These are phyloP conservation scores for Chamaetylas fuelleborni DNA, from an alignment of 2,113 vertebrate genomes.

Conservation along the genomic window DNA sequence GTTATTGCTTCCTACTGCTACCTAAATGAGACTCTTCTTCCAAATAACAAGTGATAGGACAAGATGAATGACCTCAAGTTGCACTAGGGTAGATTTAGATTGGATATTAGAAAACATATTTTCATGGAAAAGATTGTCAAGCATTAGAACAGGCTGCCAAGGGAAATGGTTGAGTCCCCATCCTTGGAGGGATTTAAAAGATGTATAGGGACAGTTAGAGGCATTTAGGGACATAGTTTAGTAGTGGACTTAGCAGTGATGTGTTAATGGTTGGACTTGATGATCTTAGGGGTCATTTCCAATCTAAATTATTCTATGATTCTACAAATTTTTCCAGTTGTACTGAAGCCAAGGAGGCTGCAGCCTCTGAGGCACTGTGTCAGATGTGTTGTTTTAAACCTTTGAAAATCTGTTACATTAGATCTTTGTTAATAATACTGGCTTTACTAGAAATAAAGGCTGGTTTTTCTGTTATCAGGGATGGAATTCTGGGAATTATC, in stretches of 20 bases:
- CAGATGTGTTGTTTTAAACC: neutral
- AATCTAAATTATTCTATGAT: neutral
- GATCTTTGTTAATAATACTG: neutral
- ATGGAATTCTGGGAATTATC: neutral
- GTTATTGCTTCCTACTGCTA: neutral
- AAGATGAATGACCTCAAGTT: neutral
- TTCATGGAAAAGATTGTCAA: neutral
- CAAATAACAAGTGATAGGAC: too few relatives aligned
- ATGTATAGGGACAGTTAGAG: neutral
- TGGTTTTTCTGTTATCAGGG: neutral
- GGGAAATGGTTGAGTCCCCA: neutral
- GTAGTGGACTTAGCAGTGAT: neutral
- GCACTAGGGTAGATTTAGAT: neutral
- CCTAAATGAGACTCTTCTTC: neutral
- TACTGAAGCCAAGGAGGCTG: neutral
- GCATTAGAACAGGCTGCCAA: neutral
- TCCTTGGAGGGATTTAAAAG: neutral
- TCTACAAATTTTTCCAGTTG: neutral
- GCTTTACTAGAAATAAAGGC: neutral
- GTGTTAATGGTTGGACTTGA: neutral
- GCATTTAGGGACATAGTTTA: neutral
- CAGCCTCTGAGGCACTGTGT: neutral
- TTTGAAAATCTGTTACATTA: neutral
- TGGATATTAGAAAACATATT: neutral
- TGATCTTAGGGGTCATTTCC: neutral